phyloP scores from a whole-genome alignment of 1,140 invertebrate species.

The Gryllus bimaculatus region DNA sequence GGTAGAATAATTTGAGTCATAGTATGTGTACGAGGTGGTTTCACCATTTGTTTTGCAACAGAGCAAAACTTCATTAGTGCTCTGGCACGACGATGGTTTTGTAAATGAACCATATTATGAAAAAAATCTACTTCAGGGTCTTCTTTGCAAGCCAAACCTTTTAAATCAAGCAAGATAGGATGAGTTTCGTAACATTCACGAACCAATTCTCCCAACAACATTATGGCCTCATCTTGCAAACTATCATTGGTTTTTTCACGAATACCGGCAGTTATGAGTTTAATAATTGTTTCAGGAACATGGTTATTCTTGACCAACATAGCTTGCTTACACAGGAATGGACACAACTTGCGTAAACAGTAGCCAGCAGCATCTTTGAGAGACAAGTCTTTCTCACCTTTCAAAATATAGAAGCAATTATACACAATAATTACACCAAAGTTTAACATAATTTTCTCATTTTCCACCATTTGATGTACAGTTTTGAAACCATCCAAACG shows the following conservation, averaged over 20 bases:
- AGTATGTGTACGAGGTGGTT: constrained; percentile 52
- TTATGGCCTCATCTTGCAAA: constrained; percentile 64
- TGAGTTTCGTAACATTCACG: constrained; percentile 59
- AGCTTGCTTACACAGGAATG: constrained; percentile 31
- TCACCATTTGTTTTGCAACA: constrained; percentile 44
- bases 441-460: constrained; percentile 46
- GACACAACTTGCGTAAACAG: constrained; percentile 55
- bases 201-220: constrained; percentile 59
- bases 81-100: constrained; percentile 69
- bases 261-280: constrained; percentile 56
- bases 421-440: constrained; percentile 64
- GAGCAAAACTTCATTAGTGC: constrained; percentile 60
- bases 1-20: constrained; percentile 79
- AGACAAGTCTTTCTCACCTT: constrained; percentile 67
- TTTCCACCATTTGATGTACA: constrained; percentile 49
- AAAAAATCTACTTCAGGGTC: constrained; percentile 90
- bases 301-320: constrained; percentile 44
- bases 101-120: constrained; percentile 81
- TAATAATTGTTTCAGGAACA: constrained; percentile 60
- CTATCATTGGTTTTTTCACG: constrained; percentile 48
- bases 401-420: constrained; percentile 72
- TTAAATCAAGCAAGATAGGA: constrained; percentile 64
- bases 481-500: constrained; percentile 62
- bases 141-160: constrained; percentile 53
- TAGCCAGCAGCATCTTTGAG: constrained; percentile 67